Evolutionary conservation across 2,113 vertebrate genomes (phyloP), one percentile per base, ranked within the genome.

Genomic region (Zosterops lateralis): DNA sequence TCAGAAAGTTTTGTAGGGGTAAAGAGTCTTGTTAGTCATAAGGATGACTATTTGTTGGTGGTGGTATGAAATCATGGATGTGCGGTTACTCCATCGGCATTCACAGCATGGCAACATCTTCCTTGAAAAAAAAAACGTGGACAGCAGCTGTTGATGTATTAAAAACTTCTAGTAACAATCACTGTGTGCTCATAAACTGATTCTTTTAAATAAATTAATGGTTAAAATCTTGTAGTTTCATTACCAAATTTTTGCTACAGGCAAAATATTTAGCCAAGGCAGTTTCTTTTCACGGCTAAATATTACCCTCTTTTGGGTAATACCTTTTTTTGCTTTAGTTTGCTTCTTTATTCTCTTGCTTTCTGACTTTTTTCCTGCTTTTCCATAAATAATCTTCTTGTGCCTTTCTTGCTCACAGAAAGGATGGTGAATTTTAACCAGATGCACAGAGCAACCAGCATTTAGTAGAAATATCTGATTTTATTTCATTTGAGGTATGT

Each of bases 1-100:
- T 51, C 34, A 64, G 47, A 50, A 79, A 34, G 6, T 34, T 56
- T 56, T 65, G 45, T 29, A 21, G 28, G 38, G 72, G 6, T 6
- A 60, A 75, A 92, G 9, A 18, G 32, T 2, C 5, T n/a, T 73
- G 17, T 7, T 75, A 28, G 4, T 64, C 32, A 17, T 32, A 32
- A 47, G 10, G 24, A 38, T 45, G 28, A 56, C 10, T 6, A 1
- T 76, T 32, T 21, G 2, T 14, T 65, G 7, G 0, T 74, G 31
- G 2, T 45, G 22, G 9, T 50, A 18, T 38, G 54, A 72, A 79
- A 61, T 47, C 12, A 53, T 17, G 66, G 31, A 34, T 5, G 0
- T 31, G 22, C 17, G 90, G 6, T 54, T 64, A 38, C 22, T 82
- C 75, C 14, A 14, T 31, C 79, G 61, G 10, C n/a, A 32, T 32